phyloP scores from a whole-genome alignment of 1,140 invertebrate species.

The Frieseomelitta varia region DNA sequence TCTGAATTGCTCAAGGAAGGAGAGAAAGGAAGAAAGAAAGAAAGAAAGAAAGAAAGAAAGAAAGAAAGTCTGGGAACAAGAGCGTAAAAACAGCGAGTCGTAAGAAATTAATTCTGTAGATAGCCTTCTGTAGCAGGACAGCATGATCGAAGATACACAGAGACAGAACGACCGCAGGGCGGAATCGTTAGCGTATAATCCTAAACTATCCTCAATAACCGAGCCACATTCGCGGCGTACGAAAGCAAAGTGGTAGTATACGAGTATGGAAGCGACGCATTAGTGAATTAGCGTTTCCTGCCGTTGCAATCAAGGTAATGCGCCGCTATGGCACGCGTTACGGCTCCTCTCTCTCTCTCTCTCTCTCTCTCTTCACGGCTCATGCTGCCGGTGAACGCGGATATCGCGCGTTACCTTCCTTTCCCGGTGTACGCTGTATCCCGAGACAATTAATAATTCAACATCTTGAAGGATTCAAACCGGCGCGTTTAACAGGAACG shows the following conservation, averaged over 20 bases:
- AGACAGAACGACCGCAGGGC: constrained; percentile 20
- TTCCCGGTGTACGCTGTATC: constrained; percentile 17
- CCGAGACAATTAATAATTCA: constrained; percentile 72
- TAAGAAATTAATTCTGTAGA: neutral
- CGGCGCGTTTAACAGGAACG: constrained; percentile 20
- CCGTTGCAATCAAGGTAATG: constrained; percentile 78
- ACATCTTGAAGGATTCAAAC: constrained; percentile 43
- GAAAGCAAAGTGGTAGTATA: constrained; percentile 60
- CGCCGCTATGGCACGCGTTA: constrained; percentile 64
- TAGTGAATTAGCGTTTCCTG: constrained; percentile 77
- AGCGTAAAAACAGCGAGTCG: neutral
- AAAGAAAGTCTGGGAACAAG: neutral
- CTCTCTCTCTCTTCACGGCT: constrained; percentile 22
- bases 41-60: too few species aligned
- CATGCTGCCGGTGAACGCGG: constrained; percentile 11
- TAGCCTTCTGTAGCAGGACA: neutral
- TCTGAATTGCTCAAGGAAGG: too few species aligned
- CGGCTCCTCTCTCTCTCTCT: constrained; percentile 1
- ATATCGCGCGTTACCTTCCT: constrained; percentile 45
- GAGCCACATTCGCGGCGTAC: constrained; percentile 24
- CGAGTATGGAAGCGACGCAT: constrained; percentile 72
- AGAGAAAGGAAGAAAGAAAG: too few species aligned
- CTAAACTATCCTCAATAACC: constrained; percentile 58
- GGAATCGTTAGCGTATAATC: constrained; percentile 60
- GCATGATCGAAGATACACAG: constrained; percentile 12